phyloP scores from a whole-genome alignment of 2,888 invertebrate species.

The Chorisops tibialis region DNA sequence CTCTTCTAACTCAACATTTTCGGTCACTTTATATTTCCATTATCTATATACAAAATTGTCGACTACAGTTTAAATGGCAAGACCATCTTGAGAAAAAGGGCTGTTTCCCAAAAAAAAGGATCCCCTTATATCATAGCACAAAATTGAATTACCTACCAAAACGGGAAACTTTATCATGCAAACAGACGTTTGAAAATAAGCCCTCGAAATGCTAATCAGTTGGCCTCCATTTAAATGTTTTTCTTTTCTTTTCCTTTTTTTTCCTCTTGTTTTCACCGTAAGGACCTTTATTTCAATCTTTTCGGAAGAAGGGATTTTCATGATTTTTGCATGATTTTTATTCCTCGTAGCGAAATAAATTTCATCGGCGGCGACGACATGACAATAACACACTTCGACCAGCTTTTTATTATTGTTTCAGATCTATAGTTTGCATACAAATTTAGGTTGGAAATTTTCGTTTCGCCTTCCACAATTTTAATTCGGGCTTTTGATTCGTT shows the following conservation, averaged over 20 bases:
- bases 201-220: constrained; percentile 27
- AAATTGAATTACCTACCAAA: neutral
- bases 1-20: too few relatives aligned
- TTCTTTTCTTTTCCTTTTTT: too few relatives aligned
- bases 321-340: constrained; percentile 12
- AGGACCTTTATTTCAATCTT: too few relatives aligned
- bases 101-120: too few relatives aligned
- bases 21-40: too few relatives aligned
- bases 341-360: neutral
- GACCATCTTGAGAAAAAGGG: too few relatives aligned
- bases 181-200: neutral
- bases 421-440: constrained; percentile 28
- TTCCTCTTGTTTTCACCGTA: too few relatives aligned
- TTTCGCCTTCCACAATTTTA: neutral
- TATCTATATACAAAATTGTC: too few relatives aligned
- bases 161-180: neutral
- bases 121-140: too few relatives aligned
- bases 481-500: too few relatives aligned
- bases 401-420: constrained; percentile 31
- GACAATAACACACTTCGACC: constrained; percentile 26
- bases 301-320: constrained; percentile 3
- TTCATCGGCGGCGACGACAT: constrained; percentile 6
- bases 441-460: constrained; percentile 24
- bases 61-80: too few relatives aligned
- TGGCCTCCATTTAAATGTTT: neutral